Percentiles rank a stretch among this genome's conserved stretches.
phyloP scores from a whole-genome alignment of 2,888 invertebrate genomes.

The Pelosia muscerda region DNA sequence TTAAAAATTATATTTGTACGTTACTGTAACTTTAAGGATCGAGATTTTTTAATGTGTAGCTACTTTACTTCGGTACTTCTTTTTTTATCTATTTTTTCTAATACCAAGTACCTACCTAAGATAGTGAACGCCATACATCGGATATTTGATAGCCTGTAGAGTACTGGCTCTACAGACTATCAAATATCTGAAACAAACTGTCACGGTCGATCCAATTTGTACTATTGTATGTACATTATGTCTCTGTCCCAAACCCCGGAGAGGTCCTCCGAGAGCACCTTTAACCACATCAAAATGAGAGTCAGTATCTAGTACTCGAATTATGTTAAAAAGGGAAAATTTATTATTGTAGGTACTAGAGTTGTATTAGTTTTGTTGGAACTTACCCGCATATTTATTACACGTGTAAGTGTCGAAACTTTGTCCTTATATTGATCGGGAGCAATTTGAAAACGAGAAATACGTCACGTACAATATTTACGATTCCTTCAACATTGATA shows the following conservation, averaged over 20 bases:
- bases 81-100: too few relatives aligned
- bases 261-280: slow-evolving; percentile 3
- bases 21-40: too few relatives aligned
- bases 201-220: neutral
- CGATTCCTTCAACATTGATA: slow-evolving; percentile 28
- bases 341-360: slow-evolving; percentile 11
- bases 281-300: neutral
- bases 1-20: too few relatives aligned
- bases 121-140: too few relatives aligned
- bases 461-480: slow-evolving; percentile 18
- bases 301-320: neutral
- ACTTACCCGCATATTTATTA: slow-evolving; percentile 24
- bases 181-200: neutral
- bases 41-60: too few relatives aligned
- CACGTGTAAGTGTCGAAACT: slow-evolving; percentile 21
- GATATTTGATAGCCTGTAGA: too few relatives aligned
- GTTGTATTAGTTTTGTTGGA: slow-evolving; percentile 26
- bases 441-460: slow-evolving; percentile 13
- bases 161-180: neutral
- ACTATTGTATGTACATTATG: neutral
- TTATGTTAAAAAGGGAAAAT: slow-evolving; percentile 27
- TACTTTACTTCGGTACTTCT: too few relatives aligned
- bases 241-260: neutral
- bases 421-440: neutral
- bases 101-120: neutral